Conservation (phyloP, 2,888 invertebrate genomes). For the Calameuta pallipes region DNA sequence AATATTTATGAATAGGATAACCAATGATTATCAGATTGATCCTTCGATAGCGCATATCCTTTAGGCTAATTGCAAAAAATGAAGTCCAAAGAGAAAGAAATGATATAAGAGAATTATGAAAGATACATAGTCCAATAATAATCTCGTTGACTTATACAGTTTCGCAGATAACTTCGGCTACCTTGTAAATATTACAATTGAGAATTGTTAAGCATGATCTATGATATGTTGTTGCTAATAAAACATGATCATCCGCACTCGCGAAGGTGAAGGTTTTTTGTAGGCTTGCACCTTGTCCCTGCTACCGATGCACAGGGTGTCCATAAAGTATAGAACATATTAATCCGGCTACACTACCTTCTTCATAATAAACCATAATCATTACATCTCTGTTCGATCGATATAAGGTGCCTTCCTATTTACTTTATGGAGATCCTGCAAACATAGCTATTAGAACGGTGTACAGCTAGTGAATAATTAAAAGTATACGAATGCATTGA, state of each 20-base stretch:
- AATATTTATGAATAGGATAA: not conserved
- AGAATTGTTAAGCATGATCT: conserved; percentile 58
- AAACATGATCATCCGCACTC: conserved; percentile 52
- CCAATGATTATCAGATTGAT: not conserved
- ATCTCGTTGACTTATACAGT: not conserved
- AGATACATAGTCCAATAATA: not conserved
- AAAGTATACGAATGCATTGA: conserved; percentile 25
- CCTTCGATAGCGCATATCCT: not conserved
- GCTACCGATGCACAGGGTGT: conserved; percentile 33
- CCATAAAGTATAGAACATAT: conserved; percentile 22
- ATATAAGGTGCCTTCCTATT: not conserved
- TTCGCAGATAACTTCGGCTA: not conserved
- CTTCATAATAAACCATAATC: not conserved
- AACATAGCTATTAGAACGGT: conserved; percentile 5
- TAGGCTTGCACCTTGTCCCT: conserved; percentile 57
- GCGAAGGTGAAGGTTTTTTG: conserved; percentile 61
- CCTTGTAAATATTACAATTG: conserved; percentile 8
- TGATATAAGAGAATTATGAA: not conserved
- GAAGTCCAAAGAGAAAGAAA: not conserved
- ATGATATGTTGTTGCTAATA: conserved; percentile 57
- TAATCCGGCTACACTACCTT: not conserved
- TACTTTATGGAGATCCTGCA: conserved; percentile 2
- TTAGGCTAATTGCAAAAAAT: not conserved
- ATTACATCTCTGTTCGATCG: not conserved
- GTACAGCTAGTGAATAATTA: conserved; percentile 9